Evolutionary conservation across 2,797 vertebrate genomes (phyloP).

Genomic region (Triplophysa yarkandensis): DNA sequence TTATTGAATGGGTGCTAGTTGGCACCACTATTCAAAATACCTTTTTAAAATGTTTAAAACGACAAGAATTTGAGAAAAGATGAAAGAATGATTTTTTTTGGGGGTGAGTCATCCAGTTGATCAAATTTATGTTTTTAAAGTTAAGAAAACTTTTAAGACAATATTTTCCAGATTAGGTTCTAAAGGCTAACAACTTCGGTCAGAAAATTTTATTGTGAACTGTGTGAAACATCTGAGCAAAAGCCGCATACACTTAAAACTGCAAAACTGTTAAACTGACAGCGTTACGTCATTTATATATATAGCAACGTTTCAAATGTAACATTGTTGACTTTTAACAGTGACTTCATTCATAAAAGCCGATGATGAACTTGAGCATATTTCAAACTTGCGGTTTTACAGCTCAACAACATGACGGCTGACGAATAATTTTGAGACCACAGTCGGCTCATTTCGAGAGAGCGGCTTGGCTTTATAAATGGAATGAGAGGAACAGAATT

Average conservation of each 20-base stretch:
- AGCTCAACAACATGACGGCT: constrained; percentile 37
- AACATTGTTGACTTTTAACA: not conserved
- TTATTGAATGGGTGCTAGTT: too few species aligned
- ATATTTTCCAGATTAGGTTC: too few species aligned
- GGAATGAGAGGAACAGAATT: constrained; percentile 48
- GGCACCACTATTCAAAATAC: too few species aligned
- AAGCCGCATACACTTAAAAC: not conserved
- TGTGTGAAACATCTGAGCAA: too few species aligned
- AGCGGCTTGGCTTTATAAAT: constrained; percentile 45
- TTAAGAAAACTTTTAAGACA: not conserved
- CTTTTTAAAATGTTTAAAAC: too few species aligned
- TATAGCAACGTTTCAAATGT: not conserved
- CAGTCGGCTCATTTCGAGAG: constrained; percentile 70
- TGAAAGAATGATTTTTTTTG: too few species aligned
- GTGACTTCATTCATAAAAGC: constrained; percentile 14
- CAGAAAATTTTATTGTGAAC: too few species aligned
- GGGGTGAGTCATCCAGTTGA: too few species aligned
- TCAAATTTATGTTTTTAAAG: too few species aligned
- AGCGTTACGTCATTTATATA: not conserved
- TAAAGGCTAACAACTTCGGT: too few species aligned
- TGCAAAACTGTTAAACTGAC: not conserved
- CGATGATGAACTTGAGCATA: constrained; percentile 13
- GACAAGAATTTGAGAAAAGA: too few species aligned
- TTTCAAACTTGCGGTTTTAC: constrained; percentile 47
- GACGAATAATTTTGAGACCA: constrained; percentile 60